Percentiles rank a stretch among this genome's conserved stretches.
Evolutionary conservation across 2,888 invertebrate species (phyloP).

Genomic region (Artemia sp.): DNA sequence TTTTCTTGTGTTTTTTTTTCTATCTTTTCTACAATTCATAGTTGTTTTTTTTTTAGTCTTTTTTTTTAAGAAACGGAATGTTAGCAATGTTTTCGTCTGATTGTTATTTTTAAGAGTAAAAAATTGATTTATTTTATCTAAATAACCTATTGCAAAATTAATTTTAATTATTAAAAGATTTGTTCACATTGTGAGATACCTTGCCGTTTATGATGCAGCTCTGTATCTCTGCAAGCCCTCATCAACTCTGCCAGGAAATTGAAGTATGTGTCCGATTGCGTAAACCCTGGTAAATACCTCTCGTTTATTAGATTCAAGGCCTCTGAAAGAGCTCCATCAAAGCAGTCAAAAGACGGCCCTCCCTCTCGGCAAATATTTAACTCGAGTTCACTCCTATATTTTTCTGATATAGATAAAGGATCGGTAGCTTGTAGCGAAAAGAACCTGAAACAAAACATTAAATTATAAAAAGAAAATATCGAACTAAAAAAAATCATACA

Average conservation of each 20-base stretch:
- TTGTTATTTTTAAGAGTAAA: no score
- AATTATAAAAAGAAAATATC: no score
- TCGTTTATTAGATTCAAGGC: background rate
- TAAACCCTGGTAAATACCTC: background rate
- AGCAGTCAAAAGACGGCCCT: conserved; percentile 1
- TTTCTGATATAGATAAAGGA: background rate
- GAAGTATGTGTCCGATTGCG: background rate
- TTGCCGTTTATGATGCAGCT: background rate
- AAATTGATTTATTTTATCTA: no score
- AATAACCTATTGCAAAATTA: no score
- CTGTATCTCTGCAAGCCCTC: background rate
- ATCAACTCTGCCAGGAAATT: conserved; percentile 9
- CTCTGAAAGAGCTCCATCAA: background rate
- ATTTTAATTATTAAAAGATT: background rate
- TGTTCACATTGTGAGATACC: background rate
- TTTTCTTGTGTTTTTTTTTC: no score
- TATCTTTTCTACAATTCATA: no score
- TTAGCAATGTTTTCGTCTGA: no score
- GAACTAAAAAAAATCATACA: no score
- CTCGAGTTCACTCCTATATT: background rate
- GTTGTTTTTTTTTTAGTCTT: no score
- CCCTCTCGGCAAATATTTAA: conserved; percentile 8
- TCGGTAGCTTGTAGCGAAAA: background rate
- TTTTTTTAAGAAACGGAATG: no score
- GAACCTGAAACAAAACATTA: background rate